These are phyloP conservation scores for Marcusenius ussheri DNA, from an alignment of 2,113 vertebrate genomes.

Conservation along the genomic window DNA sequence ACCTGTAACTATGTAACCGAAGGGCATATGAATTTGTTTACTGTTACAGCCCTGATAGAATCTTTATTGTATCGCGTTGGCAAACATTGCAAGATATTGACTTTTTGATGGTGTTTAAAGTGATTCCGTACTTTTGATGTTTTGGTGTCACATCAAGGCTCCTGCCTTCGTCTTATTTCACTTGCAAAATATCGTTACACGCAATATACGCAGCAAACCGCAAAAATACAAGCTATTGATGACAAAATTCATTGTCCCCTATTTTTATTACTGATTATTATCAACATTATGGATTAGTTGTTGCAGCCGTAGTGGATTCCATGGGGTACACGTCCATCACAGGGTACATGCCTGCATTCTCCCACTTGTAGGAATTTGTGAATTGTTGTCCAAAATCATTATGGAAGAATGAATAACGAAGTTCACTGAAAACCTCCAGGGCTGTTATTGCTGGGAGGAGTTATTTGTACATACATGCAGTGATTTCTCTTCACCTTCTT, in stretches of 20 bases:
- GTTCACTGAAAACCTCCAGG: not conserved
- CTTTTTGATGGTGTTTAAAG: not conserved
- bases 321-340: not conserved
- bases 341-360: not conserved
- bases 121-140: not conserved
- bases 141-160: not conserved
- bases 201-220: not conserved
- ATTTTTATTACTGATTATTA: not conserved
- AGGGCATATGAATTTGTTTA: too few relatives aligned
- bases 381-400: not conserved
- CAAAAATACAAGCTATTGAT: not conserved
- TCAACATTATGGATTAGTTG: not conserved
- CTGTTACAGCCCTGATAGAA: too few relatives aligned
- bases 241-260: not conserved
- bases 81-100: not conserved
- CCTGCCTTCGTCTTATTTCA: not conserved
- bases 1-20: too few relatives aligned
- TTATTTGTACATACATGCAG: too few relatives aligned
- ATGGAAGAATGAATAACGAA: not conserved
- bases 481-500: too few relatives aligned
- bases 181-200: not conserved
- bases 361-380: not conserved
- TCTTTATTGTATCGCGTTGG: too few relatives aligned
- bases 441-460: not conserved
- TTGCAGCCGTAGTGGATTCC: not conserved